Evolutionary conservation across 2,113 vertebrate genomes (phyloP).

Genomic region (Ailuropoda melanoleuca): DNA sequence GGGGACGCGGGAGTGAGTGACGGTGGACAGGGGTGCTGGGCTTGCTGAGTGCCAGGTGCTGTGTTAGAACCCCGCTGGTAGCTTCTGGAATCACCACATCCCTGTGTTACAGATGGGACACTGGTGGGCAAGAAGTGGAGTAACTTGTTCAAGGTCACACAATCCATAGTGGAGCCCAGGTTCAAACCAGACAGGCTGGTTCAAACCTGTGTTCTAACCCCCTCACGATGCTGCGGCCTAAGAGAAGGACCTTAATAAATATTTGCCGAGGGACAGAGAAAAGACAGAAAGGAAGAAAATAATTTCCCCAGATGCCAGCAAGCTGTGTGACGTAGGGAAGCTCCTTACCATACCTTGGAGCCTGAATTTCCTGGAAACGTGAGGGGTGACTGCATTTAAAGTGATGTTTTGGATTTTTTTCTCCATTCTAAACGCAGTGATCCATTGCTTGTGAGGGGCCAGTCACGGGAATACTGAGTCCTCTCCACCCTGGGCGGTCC

Average conservation of each 20-base stretch:
- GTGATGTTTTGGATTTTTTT: neutral
- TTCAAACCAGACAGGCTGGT: neutral
- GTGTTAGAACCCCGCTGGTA: fast-evolving
- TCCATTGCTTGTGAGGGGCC: neutral
- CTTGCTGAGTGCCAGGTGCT: no score
- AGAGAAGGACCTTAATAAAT: neutral
- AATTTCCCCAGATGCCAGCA: neutral
- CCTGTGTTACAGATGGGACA: neutral
- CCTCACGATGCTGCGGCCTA: fast-evolving
- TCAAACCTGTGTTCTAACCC: neutral
- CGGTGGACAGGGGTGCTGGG: fast-evolving
- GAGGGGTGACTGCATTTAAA: neutral
- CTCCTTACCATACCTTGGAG: no score
- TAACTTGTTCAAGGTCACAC: neutral
- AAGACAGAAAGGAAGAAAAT: neutral
- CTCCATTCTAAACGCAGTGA: neutral
- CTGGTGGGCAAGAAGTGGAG: neutral
- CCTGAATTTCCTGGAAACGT: neutral
- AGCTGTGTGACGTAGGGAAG: neutral
- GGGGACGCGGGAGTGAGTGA: neutral
- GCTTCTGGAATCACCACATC: neutral
- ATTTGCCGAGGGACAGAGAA: neutral
- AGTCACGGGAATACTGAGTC: fast-evolving
- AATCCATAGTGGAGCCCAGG: neutral
- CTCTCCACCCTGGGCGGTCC: neutral